Conservation (phyloP, 2,113 vertebrate species). For the Equus quagga region DNA sequence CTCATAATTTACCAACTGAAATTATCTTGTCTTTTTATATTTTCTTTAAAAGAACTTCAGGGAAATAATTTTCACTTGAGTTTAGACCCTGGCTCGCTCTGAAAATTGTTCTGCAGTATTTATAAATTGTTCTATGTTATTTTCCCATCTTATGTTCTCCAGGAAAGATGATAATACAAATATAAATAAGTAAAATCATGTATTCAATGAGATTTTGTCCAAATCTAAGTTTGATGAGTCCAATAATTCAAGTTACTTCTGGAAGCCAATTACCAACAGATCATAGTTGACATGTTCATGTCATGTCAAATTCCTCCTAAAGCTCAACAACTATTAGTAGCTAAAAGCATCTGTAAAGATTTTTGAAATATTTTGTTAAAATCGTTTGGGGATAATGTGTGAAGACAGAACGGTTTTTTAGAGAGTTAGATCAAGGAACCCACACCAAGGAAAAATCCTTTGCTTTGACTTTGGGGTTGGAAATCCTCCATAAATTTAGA, state of each 20-base stretch:
- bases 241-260: not conserved
- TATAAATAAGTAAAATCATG: constrained; percentile 58
- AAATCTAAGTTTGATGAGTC: constrained; percentile 27
- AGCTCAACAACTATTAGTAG: not conserved
- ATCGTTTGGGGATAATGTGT: not conserved
- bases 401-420: not conserved
- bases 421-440: not conserved
- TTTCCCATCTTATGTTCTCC: constrained; percentile 50
- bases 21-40: constrained; percentile 74
- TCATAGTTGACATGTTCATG: not conserved
- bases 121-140: constrained; percentile 48
- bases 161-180: constrained; percentile 34
- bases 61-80: constrained; percentile 49
- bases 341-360: constrained; percentile 31
- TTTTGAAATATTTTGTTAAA: constrained; percentile 41
- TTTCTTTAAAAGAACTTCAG: constrained; percentile 64
- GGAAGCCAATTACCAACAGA: not conserved
- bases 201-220: not conserved
- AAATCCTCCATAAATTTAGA: not conserved
- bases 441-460: not conserved
- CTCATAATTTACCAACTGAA: constrained; percentile 73
- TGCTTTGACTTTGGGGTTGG: not conserved
- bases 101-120: constrained; percentile 53
- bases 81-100: not conserved
- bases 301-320: not conserved